Percentiles rank a stretch among this genome's conserved stretches.
Conservation (phyloP, 2,888 invertebrate genomes). For the Apocheima hispidaria region DNA sequence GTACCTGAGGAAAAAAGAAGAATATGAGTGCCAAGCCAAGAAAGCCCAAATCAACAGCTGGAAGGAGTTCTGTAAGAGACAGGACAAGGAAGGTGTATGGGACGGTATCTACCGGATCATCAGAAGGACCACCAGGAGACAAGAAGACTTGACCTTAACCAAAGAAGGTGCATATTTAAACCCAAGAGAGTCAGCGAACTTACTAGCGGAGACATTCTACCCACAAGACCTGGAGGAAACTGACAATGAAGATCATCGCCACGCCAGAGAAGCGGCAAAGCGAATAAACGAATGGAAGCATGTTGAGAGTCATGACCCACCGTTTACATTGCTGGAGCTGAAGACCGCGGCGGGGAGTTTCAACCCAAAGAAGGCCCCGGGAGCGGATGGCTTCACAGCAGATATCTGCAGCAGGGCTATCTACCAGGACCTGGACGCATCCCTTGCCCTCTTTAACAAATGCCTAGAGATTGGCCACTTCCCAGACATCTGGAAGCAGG, state of each 20-base stretch:
- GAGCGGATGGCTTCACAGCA: slow-evolving; percentile 8
- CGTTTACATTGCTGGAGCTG: slow-evolving; percentile 29
- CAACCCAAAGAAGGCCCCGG: slow-evolving; percentile 8
- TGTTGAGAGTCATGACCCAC: slow-evolving; percentile 22
- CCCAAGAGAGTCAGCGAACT: neutral
- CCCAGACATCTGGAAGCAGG: slow-evolving; percentile 6
- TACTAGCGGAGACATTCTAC: neutral
- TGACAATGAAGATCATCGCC: neutral
- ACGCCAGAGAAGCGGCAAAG: neutral
- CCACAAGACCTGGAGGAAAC: neutral
- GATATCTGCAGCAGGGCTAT: neutral
- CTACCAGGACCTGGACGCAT: neutral
- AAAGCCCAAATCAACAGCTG: slow-evolving; percentile 28
- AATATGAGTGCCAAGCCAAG: slow-evolving; percentile 1
- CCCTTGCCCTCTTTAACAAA: slow-evolving; percentile 1
- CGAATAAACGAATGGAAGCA: neutral
- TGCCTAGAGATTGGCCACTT: slow-evolving; percentile 1
- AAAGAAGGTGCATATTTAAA: neutral
- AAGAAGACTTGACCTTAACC: neutral
- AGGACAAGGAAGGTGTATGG: slow-evolving; percentile 35
- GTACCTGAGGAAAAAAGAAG: neutral
- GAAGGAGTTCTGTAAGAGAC: slow-evolving; percentile 29
- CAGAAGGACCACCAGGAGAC: neutral
- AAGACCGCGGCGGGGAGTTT: neutral
- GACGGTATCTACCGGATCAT: neutral